Percentiles rank a stretch among this genome's conserved stretches.
These are phyloP conservation scores for Bruchidius siliquastri DNA, from an alignment of 2,888 invertebrate genomes.

Conservation along the genomic window DNA sequence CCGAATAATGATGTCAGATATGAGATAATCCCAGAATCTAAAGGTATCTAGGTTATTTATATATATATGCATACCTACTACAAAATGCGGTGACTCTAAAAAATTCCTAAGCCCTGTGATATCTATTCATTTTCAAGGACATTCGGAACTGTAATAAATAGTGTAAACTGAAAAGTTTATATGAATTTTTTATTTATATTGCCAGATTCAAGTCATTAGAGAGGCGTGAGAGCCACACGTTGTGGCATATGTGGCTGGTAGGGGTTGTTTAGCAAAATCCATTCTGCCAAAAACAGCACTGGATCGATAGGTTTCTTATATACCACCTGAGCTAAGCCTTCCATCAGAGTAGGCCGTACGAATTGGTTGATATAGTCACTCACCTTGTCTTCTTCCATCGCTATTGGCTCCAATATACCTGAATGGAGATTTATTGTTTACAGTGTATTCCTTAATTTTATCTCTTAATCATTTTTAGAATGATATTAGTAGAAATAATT, in stretches of 20 bases:
- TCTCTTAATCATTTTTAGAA: too few relatives aligned
- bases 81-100: too few relatives aligned
- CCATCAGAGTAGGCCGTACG: constrained; percentile 60
- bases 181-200: background rate
- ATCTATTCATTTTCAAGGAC: too few relatives aligned
- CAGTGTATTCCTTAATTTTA: background rate
- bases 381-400: constrained; percentile 56
- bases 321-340: constrained; percentile 62
- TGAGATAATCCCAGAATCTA: too few relatives aligned
- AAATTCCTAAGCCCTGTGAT: too few relatives aligned
- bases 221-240: constrained; percentile 34
- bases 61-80: too few relatives aligned
- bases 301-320: constrained; percentile 71
- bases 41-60: too few relatives aligned
- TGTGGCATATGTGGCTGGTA: constrained; percentile 58
- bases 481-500: too few relatives aligned
- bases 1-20: too few relatives aligned
- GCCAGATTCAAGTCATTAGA: constrained; percentile 24
- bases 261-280: constrained; percentile 70
- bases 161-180: too few relatives aligned
- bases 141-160: too few relatives aligned
- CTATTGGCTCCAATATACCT: constrained; percentile 75
- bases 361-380: constrained; percentile 65
- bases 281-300: constrained; percentile 71
- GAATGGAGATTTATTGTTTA: constrained; percentile 15